Percentiles rank a stretch among this genome's conserved stretches.
Conservation (phyloP, 2,888 invertebrate species). For the Eristalis arbustorum region DNA sequence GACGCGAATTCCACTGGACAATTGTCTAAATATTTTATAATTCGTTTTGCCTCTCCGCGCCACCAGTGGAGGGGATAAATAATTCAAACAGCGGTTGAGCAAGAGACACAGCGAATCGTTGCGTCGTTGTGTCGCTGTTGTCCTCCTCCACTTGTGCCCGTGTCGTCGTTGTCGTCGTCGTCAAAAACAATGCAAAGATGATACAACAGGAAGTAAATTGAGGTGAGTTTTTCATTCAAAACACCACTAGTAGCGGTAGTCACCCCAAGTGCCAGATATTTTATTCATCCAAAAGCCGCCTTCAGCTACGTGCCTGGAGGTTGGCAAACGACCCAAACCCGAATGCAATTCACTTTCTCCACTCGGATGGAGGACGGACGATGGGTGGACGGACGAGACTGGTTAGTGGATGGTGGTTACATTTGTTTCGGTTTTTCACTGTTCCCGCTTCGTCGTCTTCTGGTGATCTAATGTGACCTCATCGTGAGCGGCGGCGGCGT, state of each 20-base stretch:
- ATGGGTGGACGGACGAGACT: conserved; percentile 26
- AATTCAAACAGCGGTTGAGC: conserved; percentile 61
- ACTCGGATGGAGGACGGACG: conserved; percentile 27
- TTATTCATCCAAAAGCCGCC: conserved; percentile 67
- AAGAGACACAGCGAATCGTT: conserved; percentile 44
- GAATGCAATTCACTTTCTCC: conserved; percentile 70
- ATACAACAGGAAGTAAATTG: conserved; percentile 69
- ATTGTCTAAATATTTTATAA: conserved; percentile 70
- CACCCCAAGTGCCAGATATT: conserved; percentile 66
- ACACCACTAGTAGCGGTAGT: conserved; percentile 38
- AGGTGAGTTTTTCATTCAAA: conserved; percentile 67
- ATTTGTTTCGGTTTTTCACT: conserved; percentile 22
- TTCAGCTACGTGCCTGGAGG: conserved; percentile 66
- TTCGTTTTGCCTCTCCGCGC: conserved; percentile 41
- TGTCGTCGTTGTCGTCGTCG: background rate
- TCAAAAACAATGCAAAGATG: conserved; percentile 67
- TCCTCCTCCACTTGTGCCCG: conserved; percentile 14
- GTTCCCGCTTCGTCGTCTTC: conserved; percentile 5
- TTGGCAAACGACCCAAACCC: conserved; percentile 68
- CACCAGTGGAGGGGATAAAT: conserved; percentile 49
- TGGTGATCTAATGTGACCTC: conserved; percentile 61
- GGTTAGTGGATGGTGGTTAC: conserved; percentile 3
- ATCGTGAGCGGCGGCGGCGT: conserved; percentile 27
- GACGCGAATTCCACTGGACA: conserved; percentile 69
- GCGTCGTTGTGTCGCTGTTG: conserved; percentile 4